Conservation (phyloP, 2,113 vertebrate genomes). For the Barnardius zonarius region DNA sequence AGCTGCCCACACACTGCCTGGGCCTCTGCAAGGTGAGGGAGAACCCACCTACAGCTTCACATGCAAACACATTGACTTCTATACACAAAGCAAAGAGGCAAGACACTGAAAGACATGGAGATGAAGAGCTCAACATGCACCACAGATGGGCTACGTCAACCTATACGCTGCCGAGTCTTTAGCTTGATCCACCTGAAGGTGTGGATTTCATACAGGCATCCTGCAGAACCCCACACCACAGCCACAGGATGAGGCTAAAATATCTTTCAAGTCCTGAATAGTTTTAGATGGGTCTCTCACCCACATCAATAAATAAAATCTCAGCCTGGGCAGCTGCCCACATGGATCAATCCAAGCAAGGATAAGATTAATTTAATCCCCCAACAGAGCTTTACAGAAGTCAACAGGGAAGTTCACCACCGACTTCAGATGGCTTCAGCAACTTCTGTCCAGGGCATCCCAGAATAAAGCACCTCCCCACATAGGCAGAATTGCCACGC, state of each 20-base stretch:
- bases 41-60: neutral
- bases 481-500: neutral
- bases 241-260: neutral
- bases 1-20: neutral
- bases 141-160: neutral
- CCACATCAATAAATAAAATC: neutral
- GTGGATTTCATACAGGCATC: neutral
- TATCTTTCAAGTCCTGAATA: neutral
- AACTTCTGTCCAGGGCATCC: neutral
- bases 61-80: accelerated
- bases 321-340: neutral
- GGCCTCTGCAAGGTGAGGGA: neutral
- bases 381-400: neutral
- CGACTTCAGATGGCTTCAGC: neutral
- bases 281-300: neutral
- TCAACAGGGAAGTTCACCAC: neutral
- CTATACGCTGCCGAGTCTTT: neutral
- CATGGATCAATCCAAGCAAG: neutral
- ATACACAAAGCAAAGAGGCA: neutral
- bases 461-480: neutral
- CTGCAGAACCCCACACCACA: neutral
- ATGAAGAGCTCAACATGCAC: accelerated
- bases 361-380: neutral
- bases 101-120: neutral
- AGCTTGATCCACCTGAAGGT: neutral